Evolutionary conservation across 2,888 invertebrate genomes (phyloP), one percentile per base, ranked within the genome.

Genomic region (Drosophila leonis): DNA sequence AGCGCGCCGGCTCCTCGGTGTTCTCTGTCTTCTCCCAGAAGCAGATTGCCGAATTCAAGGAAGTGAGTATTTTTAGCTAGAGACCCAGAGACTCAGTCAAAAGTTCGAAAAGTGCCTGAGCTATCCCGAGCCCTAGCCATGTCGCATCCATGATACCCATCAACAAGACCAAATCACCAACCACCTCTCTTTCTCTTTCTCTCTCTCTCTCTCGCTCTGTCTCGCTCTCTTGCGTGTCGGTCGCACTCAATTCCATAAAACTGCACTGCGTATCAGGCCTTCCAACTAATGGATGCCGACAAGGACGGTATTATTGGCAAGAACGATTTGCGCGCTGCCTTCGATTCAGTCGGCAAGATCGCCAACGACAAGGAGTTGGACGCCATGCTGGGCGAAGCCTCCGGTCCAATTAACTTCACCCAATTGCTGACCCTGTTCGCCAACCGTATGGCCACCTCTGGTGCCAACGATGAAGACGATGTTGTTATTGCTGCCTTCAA

Each of bases 21-120:
- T 98, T 98, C 95, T 98, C 98, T 93, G 98, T 98, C 97, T 98
- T 98, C 96, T 96, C 98, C 91, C 98, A 98, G 95, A 96, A 96
- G 94, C 98, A 98, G 95, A 97, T 98, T 92, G 97, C 98, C 91
- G 98, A 98, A 94, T 98, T 98, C 95, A 98, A 98, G 94, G 98
- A 98, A 95, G 97, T 97, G 91, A 94, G 93, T 90, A 76, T 39
- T 44, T 44, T 29, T 57, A 56, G 39, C 48, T 24, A 48, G 27
- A 49, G 49, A 49, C 55, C 46, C 49, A n/a, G n/a, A n/a, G n/a
- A 37, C 24, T 52, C 51, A 52, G 12, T 31, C 81, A 33, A 54
- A 10, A n/a, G n/a, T 4, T 52, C 10, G 9, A 6, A 6, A n/a
- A n/a, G n/a, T 49, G 18, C 55, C 18, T n/a, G 29, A 31, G 56